Evolutionary conservation across 2,113 vertebrate species (phyloP).

Genomic region (Pelecanoides urinatrix): DNA sequence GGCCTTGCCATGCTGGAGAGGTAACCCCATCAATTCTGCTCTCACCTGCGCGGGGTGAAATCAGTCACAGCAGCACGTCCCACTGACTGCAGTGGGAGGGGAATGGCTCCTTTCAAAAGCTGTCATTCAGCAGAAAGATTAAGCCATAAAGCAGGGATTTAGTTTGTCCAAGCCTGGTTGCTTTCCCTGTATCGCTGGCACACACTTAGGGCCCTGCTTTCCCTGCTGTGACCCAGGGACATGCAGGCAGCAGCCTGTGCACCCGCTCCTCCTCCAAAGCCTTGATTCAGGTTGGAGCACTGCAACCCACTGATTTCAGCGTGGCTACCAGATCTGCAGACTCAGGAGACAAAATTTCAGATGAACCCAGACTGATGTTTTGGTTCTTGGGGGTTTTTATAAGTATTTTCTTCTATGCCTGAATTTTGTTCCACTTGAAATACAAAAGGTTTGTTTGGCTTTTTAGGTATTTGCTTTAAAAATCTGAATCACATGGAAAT

Average conservation of each 20-base stretch:
- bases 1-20: not conserved
- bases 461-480: not conserved
- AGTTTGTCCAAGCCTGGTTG: not conserved
- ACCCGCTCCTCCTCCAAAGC: not conserved
- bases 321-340: not conserved
- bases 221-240: not conserved
- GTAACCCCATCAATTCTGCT: not conserved
- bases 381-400: not conserved
- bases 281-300: not conserved
- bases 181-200: not conserved
- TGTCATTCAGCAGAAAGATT: not conserved
- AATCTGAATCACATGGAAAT: not conserved
- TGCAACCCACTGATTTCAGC: not conserved
- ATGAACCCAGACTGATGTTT: not conserved
- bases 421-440: not conserved
- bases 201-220: not conserved
- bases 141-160: not conserved
- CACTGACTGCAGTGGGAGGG: not conserved
- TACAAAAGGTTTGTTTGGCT: not conserved
- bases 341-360: not conserved
- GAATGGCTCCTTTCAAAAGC: not conserved
- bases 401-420: not conserved
- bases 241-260: not conserved
- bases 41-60: not conserved
- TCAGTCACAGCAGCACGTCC: not conserved